Percentiles rank a stretch among this genome's conserved stretches.
phyloP scores from a whole-genome alignment of 2,888 invertebrate species.

The Andricus quercusramuli region DNA sequence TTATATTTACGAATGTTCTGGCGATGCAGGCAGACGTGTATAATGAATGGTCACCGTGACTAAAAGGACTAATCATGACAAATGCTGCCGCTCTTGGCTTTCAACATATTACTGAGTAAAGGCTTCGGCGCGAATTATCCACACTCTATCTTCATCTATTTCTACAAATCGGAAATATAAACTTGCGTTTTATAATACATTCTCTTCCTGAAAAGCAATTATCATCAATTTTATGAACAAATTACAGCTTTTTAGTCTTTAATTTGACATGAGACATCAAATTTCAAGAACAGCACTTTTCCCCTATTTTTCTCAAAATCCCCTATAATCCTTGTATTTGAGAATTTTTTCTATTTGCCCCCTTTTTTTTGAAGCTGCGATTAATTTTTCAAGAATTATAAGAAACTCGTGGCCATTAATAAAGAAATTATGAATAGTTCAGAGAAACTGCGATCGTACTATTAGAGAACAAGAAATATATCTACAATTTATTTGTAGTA shows the following conservation, averaged over 20 bases:
- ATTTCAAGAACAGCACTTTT: too few species aligned
- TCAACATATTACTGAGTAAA: conserved; percentile 35
- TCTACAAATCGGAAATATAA: background rate
- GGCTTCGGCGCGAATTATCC: background rate
- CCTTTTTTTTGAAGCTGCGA: too few species aligned
- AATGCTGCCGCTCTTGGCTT: conserved; percentile 65
- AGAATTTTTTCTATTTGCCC: too few species aligned
- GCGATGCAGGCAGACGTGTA: conserved; percentile 50
- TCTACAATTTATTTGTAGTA: too few species aligned
- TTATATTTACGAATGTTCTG: conserved; percentile 17
- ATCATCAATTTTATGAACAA: background rate
- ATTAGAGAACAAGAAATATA: too few species aligned
- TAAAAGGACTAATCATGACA: conserved; percentile 76
- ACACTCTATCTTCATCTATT: background rate
- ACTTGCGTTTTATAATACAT: background rate
- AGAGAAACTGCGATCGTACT: too few species aligned
- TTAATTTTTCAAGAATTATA: too few species aligned
- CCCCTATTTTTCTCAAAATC: too few species aligned
- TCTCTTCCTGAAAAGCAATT: conserved; percentile 14
- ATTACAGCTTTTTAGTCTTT: background rate
- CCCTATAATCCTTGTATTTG: too few species aligned
- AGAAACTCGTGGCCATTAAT: too few species aligned
- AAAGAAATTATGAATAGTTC: too few species aligned
- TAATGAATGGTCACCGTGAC: conserved; percentile 72
- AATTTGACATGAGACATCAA: too few species aligned